Base-by-base conservation (phyloP, 2,113 vertebrate genomes). In the Cyprinus carpio region DNA sequence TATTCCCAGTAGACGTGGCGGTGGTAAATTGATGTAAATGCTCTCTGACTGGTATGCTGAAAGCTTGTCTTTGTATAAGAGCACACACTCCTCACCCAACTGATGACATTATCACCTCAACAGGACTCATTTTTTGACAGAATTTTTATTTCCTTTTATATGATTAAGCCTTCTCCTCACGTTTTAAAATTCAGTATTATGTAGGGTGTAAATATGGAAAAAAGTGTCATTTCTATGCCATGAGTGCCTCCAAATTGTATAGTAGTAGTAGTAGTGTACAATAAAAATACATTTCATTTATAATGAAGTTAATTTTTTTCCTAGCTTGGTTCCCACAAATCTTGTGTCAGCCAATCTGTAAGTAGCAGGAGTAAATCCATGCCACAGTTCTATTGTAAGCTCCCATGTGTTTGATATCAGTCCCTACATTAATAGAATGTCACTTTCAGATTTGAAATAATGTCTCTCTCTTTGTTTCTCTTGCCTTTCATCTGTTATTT, bases 21-120 rank as follows among this genome's bases (percentile, higher is more conserved):
- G 85, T 83, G 88, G 90, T 88, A 87, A 77, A 58, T 88, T 92
- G 92, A 93, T 74, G 46, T 87, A 90, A 90, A 92, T 71, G 46
- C 54, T 81, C 79, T 91, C 90, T 91, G 92, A 92, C 89, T 92
- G 91, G 87, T 91, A 85, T 82, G 83, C 89, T 77, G 86, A 89
- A 90, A 89, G 78, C 85, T 54, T 69, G 75, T 81, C 87, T 87
- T 84, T 83, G 81, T 46, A 31, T 82, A 75, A 56, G 75, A 46
- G 79, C 27, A 62, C 72, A 82, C 86, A 84, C 82, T 27, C 31
- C 56, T 80, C 65, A 58, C 54, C 83, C 60, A 56, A 56, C 67
- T 84, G 88, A 89, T 87, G 88, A 91, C 86, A 87, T 65, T 76
- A 86, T 90, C 84, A 87, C 87, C 86, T 89, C 90, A 29, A 86